Evolutionary conservation across 1,140 invertebrate genomes (phyloP).

Genomic region (Drosophila chauvacae): DNA sequence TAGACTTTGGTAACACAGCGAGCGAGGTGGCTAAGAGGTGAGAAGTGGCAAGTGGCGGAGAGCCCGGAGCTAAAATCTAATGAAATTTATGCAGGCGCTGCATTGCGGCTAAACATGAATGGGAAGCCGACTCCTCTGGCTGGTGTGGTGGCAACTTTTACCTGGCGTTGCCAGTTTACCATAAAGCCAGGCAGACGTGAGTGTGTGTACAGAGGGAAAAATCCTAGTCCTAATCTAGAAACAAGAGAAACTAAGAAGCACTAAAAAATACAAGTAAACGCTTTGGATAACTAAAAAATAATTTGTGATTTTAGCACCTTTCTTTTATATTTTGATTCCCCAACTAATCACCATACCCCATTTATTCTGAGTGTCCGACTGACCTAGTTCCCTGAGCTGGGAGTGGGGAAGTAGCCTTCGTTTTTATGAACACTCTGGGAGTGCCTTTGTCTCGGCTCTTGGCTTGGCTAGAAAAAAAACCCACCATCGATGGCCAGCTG

Average conservation of each 20-base stretch:
- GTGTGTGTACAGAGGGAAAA: constrained; percentile 26
- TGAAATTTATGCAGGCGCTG: constrained; percentile 81
- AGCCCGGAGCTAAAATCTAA: constrained; percentile 71
- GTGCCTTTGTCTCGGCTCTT: constrained; percentile 72
- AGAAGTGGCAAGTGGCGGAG: background rate
- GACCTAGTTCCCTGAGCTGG: constrained; percentile 58
- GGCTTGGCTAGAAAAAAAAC: constrained; percentile 36
- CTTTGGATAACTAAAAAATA: background rate
- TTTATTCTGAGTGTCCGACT: constrained; percentile 23
- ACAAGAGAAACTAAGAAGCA: background rate
- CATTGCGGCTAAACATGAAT: constrained; percentile 75
- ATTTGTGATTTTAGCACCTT: background rate
- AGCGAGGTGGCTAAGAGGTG: background rate
- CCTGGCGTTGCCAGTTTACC: constrained; percentile 58
- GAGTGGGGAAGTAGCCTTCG: constrained; percentile 20
- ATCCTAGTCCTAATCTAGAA: rapidly evolving
- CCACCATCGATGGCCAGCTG: constrained; percentile 73
- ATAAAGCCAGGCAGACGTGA: constrained; percentile 23
- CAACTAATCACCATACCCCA: background rate
- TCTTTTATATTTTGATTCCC: too few relatives aligned
- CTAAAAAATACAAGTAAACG: background rate
- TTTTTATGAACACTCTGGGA: constrained; percentile 78
- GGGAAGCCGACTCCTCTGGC: constrained; percentile 33
- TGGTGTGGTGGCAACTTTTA: constrained; percentile 64
- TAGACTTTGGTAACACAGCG: constrained; percentile 39